A percentile compares a stretch with the other conserved stretches of the same genome.
Evolutionary conservation across 2,888 invertebrate genomes (phyloP).

Genomic region (Agrotis segetum): DNA sequence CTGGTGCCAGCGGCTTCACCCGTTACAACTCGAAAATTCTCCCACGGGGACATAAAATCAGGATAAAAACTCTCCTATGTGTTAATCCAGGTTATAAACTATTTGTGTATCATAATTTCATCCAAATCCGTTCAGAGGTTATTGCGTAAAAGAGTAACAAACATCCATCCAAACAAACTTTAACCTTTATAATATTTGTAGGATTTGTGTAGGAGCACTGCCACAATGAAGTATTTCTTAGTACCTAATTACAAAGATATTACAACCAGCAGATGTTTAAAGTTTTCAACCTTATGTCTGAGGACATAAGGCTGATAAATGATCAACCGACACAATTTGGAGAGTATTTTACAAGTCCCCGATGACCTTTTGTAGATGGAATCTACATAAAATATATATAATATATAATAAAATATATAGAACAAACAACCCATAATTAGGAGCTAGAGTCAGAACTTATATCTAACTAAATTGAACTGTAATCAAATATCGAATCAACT

Average conservation of each 20-base stretch:
- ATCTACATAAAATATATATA: too few species aligned
- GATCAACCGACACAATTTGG: background rate
- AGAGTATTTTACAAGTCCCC: background rate
- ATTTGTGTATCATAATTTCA: too few species aligned
- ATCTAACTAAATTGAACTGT: background rate
- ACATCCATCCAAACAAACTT: too few species aligned
- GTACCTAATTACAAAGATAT: background rate
- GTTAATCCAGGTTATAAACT: too few species aligned
- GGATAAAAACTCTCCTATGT: too few species aligned
- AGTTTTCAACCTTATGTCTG: background rate
- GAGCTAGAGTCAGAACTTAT: slow-evolving; percentile 2
- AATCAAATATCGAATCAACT: slow-evolving; percentile 1
- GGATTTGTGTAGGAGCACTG: background rate
- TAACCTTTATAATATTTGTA: too few species aligned
- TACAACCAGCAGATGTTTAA: background rate
- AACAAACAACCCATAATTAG: slow-evolving; percentile 9
- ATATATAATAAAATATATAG: too few species aligned
- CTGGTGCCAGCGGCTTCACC: too few species aligned
- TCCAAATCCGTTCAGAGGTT: background rate
- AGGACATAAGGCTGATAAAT: background rate
- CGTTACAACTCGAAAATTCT: too few species aligned
- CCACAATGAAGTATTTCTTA: background rate
- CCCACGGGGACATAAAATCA: too few species aligned
- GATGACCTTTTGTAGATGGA: slow-evolving; percentile 8
- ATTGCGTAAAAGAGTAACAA: too few species aligned